A percentile compares a stretch with the other conserved stretches of the same genome.
Evolutionary conservation across 2,888 invertebrate genomes (phyloP).

Genomic region (Theristus sp.): DNA sequence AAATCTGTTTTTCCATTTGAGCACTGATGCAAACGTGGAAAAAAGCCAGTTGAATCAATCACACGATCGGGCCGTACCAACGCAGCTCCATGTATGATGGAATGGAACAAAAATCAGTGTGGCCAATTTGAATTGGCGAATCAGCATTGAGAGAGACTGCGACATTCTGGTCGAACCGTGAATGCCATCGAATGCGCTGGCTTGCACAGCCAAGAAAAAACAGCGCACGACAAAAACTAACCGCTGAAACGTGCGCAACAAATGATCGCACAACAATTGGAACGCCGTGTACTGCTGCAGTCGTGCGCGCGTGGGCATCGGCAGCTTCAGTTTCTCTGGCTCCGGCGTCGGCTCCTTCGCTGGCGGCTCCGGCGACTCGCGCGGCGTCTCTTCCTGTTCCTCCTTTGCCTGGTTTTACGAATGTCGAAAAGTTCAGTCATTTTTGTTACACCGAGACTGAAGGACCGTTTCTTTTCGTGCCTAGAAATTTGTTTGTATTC

Average conservation of each 20-base stretch:
- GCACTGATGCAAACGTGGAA: too few species aligned
- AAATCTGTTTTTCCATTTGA: not conserved
- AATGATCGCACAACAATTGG: slow-evolving; percentile 55
- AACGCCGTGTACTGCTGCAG: slow-evolving; percentile 40
- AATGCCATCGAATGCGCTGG: too few species aligned
- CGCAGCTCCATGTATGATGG: too few species aligned
- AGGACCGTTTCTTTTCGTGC: too few species aligned
- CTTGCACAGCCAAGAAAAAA: too few species aligned
- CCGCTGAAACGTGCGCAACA: slow-evolving; percentile 60
- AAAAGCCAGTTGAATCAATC: too few species aligned
- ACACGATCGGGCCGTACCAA: too few species aligned
- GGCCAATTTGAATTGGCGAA: too few species aligned
- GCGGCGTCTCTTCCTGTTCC: not conserved
- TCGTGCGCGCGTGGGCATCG: slow-evolving; percentile 5
- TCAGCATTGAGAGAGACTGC: too few species aligned
- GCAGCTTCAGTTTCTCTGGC: not conserved
- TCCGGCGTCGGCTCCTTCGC: not conserved
- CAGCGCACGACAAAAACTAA: slow-evolving; percentile 15
- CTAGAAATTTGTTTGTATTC: too few species aligned
- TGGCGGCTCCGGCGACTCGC: not conserved
- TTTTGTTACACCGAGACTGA: not conserved
- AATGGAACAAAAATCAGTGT: too few species aligned
- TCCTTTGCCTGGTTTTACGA: not conserved
- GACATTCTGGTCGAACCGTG: too few species aligned
- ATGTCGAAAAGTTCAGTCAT: not conserved